Conservation (phyloP, 2,797 vertebrate genomes). For the Amblyopsis hoosieri region DNA sequence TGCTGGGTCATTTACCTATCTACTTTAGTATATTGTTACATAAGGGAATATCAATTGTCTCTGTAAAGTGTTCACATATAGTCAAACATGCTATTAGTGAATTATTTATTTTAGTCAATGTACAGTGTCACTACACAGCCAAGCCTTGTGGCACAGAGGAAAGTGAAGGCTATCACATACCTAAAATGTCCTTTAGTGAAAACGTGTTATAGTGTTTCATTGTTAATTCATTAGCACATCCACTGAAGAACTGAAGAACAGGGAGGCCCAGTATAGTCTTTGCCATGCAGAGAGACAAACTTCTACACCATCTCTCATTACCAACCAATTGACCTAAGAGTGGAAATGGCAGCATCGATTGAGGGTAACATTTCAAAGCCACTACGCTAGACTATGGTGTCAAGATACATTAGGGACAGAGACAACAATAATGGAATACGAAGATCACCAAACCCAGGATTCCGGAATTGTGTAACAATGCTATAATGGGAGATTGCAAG, state of each 20-base stretch:
- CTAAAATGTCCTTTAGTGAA: constrained; percentile 59
- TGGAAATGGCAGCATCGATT: constrained; percentile 74
- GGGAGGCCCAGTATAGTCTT: constrained; percentile 66
- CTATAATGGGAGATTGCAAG: background rate
- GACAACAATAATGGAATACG: constrained; percentile 53
- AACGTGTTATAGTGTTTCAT: constrained; percentile 53
- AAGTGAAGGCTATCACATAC: constrained; percentile 35
- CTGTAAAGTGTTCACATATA: background rate
- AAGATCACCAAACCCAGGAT: constrained; percentile 38
- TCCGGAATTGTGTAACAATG: constrained; percentile 25
- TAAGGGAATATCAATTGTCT: constrained; percentile 18
- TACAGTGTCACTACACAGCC: constrained; percentile 24
- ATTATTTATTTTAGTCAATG: constrained; percentile 24
- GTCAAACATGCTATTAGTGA: background rate
- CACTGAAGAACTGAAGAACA: constrained; percentile 54
- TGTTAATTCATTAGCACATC: constrained; percentile 72
- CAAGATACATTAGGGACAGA: constrained; percentile 59
- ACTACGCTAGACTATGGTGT: constrained; percentile 67
- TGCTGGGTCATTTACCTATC: constrained; percentile 30
- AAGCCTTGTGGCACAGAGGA: background rate
- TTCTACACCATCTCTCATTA: constrained; percentile 70
- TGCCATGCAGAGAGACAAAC: constrained; percentile 41
- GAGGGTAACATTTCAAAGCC: constrained; percentile 67
- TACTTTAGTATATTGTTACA: constrained; percentile 58
- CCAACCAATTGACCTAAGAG: constrained; percentile 71